phyloP scores from a whole-genome alignment of 2,113 vertebrate genomes.

The Atlantisia rogersi region DNA sequence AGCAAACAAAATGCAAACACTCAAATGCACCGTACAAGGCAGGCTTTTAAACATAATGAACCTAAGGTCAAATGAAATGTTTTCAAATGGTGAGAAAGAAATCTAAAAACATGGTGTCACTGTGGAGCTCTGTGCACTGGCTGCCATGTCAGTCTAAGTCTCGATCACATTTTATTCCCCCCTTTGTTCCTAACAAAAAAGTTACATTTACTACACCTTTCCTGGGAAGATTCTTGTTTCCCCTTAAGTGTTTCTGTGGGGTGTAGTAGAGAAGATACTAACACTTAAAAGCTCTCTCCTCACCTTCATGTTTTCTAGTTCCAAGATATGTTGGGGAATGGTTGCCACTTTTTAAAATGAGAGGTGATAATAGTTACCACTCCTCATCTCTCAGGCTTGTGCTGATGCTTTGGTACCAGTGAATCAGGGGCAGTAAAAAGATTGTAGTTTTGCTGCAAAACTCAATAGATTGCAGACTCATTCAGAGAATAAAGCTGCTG shows the following conservation, averaged over 20 bases:
- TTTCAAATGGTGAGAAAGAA: no score
- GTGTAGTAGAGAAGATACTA: background rate
- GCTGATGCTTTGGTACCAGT: background rate
- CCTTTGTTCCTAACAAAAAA: background rate
- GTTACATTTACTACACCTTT: background rate
- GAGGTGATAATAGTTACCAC: background rate
- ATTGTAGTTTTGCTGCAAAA: background rate
- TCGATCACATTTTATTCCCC: no score
- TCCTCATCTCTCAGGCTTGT: background rate
- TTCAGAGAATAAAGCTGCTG: background rate
- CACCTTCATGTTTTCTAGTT: background rate
- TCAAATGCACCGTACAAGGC: no score
- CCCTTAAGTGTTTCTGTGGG: background rate
- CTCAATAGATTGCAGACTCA: background rate
- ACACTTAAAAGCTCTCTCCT: background rate
- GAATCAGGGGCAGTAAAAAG: background rate
- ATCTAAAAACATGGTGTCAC: no score
- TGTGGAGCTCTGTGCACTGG: no score
- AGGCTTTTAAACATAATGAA: no score
- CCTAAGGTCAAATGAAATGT: no score
- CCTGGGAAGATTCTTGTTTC: background rate
- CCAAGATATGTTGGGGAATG: background rate
- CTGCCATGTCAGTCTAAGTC: no score
- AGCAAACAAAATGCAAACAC: no score
- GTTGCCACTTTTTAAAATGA: constrained; percentile 1